Percentiles rank a stretch among this genome's conserved stretches.
These are phyloP conservation scores for Nebria brevicollis DNA, from an alignment of 2,888 invertebrate species.

Conservation along the genomic window DNA sequence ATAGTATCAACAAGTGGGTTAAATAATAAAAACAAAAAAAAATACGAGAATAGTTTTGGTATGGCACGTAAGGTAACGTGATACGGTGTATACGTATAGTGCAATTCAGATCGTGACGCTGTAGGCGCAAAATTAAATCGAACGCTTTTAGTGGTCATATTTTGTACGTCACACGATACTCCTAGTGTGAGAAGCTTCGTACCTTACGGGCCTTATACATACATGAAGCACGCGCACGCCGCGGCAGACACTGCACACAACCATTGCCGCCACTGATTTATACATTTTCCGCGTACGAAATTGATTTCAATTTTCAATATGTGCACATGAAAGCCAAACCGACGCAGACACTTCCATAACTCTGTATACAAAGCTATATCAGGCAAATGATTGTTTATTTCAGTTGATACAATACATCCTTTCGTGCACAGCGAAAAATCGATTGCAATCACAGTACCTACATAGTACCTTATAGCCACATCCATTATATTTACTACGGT, in stretches of 20 bases:
- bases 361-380: background rate
- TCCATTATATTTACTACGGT: no score
- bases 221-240: background rate
- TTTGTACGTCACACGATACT: slow-evolving; percentile 30
- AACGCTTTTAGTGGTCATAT: slow-evolving; percentile 35
- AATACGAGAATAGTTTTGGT: background rate
- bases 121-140: slow-evolving; percentile 39
- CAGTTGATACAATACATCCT: background rate
- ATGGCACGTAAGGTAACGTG: slow-evolving; percentile 6
- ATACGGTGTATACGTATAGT: background rate
- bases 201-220: background rate
- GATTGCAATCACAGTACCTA: no score
- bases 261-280: background rate
- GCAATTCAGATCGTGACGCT: slow-evolving; percentile 44
- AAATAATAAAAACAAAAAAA: no score
- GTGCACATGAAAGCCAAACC: background rate
- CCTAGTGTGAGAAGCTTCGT: slow-evolving; percentile 6
- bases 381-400: background rate
- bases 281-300: background rate
- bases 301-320: background rate
- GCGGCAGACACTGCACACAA: background rate
- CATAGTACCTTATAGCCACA: no score
- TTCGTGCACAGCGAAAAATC: background rate
- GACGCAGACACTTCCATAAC: background rate
- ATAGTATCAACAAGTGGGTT: no score